Percentiles rank a stretch among this genome's conserved stretches.
These are phyloP conservation scores for Metellina segmentata DNA, from an alignment of 2,888 invertebrate species.

Conservation along the genomic window DNA sequence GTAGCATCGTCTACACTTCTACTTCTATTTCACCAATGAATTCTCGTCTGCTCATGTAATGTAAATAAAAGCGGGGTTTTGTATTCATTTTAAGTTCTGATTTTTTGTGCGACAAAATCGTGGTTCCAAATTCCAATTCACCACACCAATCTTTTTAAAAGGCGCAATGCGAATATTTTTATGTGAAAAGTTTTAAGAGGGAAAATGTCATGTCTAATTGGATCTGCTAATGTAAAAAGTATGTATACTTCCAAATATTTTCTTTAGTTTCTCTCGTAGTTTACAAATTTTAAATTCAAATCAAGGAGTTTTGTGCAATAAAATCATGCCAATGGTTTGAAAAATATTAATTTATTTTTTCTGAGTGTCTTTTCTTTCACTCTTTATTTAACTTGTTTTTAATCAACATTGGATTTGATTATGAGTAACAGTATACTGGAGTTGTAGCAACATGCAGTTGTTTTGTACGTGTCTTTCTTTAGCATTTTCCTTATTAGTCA, in stretches of 20 bases:
- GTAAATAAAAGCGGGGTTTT: slow-evolving; percentile 5
- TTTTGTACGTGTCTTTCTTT: too few species aligned
- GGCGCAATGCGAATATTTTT: neutral
- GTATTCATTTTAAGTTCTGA: too few species aligned
- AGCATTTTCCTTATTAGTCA: too few species aligned
- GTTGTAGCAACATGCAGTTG: too few species aligned
- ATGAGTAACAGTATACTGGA: too few species aligned
- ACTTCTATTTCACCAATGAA: neutral
- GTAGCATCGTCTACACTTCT: too few species aligned
- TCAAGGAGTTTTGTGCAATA: neutral
- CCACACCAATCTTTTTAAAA: too few species aligned
- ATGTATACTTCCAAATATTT: neutral
- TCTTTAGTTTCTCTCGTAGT: neutral
- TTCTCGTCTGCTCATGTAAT: slow-evolving; percentile 16
- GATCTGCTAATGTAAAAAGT: slow-evolving; percentile 66
- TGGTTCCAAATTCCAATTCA: too few species aligned
- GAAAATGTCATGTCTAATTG: slow-evolving; percentile 63
- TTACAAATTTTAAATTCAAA: neutral
- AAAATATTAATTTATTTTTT: neutral
- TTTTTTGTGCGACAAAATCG: too few species aligned
- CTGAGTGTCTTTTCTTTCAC: too few species aligned
- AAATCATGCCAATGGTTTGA: neutral
- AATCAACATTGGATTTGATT: too few species aligned
- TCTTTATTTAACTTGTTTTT: too few species aligned
- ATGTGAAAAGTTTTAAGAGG: neutral